These are phyloP conservation scores for Aphaenogaster rudis DNA, from an alignment of 1,140 invertebrate species.

Conservation along the genomic window DNA sequence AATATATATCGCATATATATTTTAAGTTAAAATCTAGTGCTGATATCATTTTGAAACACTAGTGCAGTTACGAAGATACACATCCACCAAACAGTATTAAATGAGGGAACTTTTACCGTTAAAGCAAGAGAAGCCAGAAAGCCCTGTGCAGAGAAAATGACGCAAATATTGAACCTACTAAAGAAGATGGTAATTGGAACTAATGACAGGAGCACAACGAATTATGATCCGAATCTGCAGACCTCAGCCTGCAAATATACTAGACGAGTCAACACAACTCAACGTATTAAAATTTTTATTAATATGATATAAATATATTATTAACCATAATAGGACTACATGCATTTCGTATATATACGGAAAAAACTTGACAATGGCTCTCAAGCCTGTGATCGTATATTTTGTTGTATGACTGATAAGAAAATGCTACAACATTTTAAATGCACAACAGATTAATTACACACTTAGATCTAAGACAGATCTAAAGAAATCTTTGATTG, in stretches of 20 bases:
- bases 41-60: background rate
- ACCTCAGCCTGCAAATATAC: background rate
- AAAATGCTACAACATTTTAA: background rate
- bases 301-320: background rate
- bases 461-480: background rate
- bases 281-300: background rate
- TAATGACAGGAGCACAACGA: too few species aligned
- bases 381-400: too few species aligned
- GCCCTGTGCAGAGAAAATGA: too few species aligned
- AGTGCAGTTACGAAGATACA: background rate
- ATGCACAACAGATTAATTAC: background rate
- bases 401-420: too few species aligned
- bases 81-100: too few species aligned
- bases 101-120: background rate
- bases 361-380: background rate
- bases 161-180: too few species aligned
- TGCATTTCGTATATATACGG: background rate
- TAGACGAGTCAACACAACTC: background rate
- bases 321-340: background rate
- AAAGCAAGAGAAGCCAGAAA: too few species aligned
- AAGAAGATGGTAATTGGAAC: too few species aligned
- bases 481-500: background rate
- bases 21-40: background rate
- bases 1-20: background rate
- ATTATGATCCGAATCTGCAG: background rate